phyloP scores from a whole-genome alignment of 2,888 invertebrate genomes.

The Phrixothrix hirtus region DNA sequence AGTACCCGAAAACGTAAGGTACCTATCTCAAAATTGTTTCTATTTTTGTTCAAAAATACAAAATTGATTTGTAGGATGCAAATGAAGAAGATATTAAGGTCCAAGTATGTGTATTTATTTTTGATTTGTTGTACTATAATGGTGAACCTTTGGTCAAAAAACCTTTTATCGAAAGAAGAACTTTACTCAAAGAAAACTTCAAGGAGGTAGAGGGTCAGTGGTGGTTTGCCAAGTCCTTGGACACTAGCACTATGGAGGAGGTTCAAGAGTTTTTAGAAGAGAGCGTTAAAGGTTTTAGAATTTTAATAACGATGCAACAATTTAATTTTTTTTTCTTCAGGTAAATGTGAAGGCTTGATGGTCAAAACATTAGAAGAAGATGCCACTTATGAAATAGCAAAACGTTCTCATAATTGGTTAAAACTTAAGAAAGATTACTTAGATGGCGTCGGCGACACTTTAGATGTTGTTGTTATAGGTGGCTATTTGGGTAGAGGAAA shows the following conservation, averaged over 20 bases:
- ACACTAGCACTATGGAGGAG: constrained; percentile 85
- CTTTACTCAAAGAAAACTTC: constrained; percentile 72
- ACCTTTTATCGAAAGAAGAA: constrained; percentile 76
- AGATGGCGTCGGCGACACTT: constrained; percentile 93
- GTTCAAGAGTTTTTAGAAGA: constrained; percentile 93
- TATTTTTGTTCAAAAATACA: no score
- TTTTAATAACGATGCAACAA: no score
- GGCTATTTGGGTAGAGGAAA: constrained; percentile 93
- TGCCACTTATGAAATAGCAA: constrained; percentile 96
- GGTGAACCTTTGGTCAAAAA: constrained; percentile 79
- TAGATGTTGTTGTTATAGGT: constrained; percentile 95
- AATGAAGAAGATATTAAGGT: constrained; percentile 76
- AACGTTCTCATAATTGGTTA: constrained; percentile 91
- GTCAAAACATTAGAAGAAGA: constrained; percentile 89
- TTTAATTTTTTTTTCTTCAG: no score
- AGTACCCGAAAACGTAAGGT: constrained; percentile 95
- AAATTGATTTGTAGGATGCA: constrained; percentile 69
- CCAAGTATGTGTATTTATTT: constrained; percentile 88
- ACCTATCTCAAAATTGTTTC: no score
- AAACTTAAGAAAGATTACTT: constrained; percentile 98
- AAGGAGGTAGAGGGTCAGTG: constrained; percentile 77
- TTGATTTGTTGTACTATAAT: constrained; percentile 93
- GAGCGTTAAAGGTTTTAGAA: constrained; percentile 81
- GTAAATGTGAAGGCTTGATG: constrained; percentile 98
- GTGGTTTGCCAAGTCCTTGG: constrained; percentile 81